Percentiles rank a stretch among this genome's conserved stretches.
Conservation (phyloP, 2,797 vertebrate species). For the Columba guinea region DNA sequence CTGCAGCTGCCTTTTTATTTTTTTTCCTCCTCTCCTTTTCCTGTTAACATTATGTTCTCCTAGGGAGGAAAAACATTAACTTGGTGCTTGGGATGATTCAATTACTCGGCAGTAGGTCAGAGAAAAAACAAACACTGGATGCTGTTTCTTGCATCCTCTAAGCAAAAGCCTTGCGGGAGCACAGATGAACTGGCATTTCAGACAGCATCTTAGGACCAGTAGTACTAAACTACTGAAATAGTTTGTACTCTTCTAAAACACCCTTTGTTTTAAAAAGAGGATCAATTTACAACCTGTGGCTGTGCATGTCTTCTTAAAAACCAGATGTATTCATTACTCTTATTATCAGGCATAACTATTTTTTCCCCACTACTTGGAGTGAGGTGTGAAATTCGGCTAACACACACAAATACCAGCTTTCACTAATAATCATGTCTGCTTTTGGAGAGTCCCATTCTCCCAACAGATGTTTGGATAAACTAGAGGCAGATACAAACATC, state of each 20-base stretch:
- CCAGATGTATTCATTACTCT: background rate
- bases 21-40: background rate
- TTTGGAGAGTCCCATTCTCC: background rate
- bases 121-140: slow-evolving; percentile 21
- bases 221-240: background rate
- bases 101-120: slow-evolving; percentile 42
- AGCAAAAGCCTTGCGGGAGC: background rate
- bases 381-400: background rate
- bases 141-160: background rate
- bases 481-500: background rate
- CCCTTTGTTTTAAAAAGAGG: background rate
- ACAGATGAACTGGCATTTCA: background rate
- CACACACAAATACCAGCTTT: background rate
- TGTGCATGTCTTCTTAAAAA: background rate
- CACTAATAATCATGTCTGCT: background rate
- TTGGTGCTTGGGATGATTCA: slow-evolving; percentile 49
- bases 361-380: background rate
- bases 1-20: slow-evolving; percentile 24
- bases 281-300: background rate
- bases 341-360: background rate
- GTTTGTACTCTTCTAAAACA: background rate
- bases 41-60: slow-evolving; percentile 40
- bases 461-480: background rate
- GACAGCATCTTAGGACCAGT: background rate
- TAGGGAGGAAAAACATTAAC: slow-evolving; percentile 33